Evolutionary conservation across 2,888 invertebrate species (phyloP).

Genomic region (Drymonia ruficornis): DNA sequence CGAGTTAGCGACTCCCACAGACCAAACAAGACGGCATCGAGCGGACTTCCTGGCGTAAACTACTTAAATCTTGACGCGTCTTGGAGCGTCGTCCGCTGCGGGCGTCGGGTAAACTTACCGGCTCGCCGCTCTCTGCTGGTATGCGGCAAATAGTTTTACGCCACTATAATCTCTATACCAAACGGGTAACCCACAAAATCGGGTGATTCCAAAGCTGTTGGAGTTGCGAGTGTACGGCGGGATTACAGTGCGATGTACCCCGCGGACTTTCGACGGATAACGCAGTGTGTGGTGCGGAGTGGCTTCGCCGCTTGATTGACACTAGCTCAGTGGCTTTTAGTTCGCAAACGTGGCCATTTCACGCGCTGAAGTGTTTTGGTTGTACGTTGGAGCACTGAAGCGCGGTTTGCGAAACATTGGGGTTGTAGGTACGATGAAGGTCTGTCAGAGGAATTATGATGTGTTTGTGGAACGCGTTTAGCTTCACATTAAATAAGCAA

Average conservation of each 20-base stretch:
- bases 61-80: constrained; percentile 78
- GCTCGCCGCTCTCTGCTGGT: constrained; percentile 25
- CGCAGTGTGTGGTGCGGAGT: constrained; percentile 42
- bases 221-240: constrained; percentile 19
- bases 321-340: constrained; percentile 53
- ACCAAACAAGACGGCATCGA: constrained; percentile 64
- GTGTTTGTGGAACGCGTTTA: not conserved
- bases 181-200: constrained; percentile 34
- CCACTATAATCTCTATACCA: constrained; percentile 39
- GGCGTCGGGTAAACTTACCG: constrained; percentile 49
- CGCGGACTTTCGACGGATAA: constrained; percentile 46
- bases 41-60: constrained; percentile 73
- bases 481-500: no score
- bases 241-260: constrained; percentile 44
- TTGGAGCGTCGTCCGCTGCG: constrained; percentile 47
- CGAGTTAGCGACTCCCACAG: constrained; percentile 74
- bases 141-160: constrained; percentile 23
- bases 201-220: constrained; percentile 15
- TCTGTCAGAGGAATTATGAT: not conserved
- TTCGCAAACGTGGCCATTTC: constrained; percentile 40
- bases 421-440: constrained; percentile 9
- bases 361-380: constrained; percentile 30
- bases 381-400: constrained; percentile 29
- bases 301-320: constrained; percentile 63
- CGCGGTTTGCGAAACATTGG: constrained; percentile 19